These are phyloP conservation scores for Squalus acanthias DNA, from an alignment of 2,797 vertebrate species.

Conservation along the genomic window DNA sequence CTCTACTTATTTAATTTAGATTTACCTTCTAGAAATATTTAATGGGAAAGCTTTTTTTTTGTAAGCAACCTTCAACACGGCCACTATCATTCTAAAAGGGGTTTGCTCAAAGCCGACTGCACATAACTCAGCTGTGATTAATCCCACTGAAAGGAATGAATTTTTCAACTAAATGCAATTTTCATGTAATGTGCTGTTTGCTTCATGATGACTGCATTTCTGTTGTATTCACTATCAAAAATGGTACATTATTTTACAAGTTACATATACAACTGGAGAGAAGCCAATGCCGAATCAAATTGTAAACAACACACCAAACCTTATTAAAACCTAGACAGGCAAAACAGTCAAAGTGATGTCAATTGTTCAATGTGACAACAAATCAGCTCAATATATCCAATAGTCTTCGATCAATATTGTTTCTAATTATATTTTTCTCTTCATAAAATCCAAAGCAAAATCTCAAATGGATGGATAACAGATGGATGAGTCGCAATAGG, in stretches of 20 bases:
- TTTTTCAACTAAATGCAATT: not conserved
- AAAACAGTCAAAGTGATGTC: not conserved
- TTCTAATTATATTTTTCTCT: not conserved
- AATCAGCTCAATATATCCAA: not conserved
- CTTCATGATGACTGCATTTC: not conserved
- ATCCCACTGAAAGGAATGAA: not conserved
- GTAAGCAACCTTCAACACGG: not conserved
- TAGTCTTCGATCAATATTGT: not conserved
- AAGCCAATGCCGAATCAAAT: not conserved
- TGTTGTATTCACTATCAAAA: not conserved
- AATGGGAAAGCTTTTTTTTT: not conserved
- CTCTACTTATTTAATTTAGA: not conserved
- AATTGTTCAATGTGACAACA: not conserved
- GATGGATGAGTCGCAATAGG: not conserved
- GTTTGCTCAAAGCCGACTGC: not conserved
- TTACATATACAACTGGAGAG: not conserved
- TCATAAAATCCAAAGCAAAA: not conserved
- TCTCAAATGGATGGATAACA: not conserved
- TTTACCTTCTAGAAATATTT: not conserved
- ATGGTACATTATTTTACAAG: not conserved
- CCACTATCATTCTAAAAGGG: not conserved
- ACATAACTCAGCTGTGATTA: not conserved
- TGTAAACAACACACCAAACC: not conserved
- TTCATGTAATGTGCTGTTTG: not conserved
- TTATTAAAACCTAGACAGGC: slow-evolving; percentile 5